Percentiles rank a stretch among this genome's conserved stretches.
phyloP scores from a whole-genome alignment of 2,113 vertebrate species.

The Rhipidura dahli region DNA sequence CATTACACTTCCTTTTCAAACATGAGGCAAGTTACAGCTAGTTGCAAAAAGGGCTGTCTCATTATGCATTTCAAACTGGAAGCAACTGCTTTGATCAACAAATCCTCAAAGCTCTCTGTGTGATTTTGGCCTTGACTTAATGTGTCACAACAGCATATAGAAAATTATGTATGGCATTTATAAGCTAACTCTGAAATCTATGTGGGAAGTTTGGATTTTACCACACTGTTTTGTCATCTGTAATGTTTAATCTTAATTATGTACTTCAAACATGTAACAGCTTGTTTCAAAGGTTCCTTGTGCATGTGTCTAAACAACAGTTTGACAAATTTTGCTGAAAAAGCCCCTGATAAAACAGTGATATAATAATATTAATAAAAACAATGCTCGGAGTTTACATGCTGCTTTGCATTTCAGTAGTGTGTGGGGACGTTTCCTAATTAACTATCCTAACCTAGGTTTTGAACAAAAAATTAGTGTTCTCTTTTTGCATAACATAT shows the following conservation, averaged over 20 bases:
- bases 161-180: not conserved
- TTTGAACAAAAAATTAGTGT: not conserved
- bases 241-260: constrained; percentile 15
- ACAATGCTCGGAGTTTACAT: not conserved
- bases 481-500: not conserved
- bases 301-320: not conserved
- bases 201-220: not conserved
- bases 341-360: not conserved
- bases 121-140: not conserved
- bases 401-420: not conserved
- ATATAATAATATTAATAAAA: not conserved
- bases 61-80: constrained; percentile 3
- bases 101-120: not conserved
- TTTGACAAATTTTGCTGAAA: not conserved
- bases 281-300: not conserved
- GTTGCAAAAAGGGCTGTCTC: not conserved
- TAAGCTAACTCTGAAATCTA: not conserved
- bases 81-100: constrained; percentile 24
- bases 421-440: not conserved
- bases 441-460: not conserved
- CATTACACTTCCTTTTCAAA: not conserved
- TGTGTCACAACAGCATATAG: not conserved
- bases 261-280: not conserved
- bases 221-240: not conserved
- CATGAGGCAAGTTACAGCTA: not conserved